A percentile compares a stretch with the other conserved stretches of the same genome.
Evolutionary conservation across 2,888 invertebrate species (phyloP).

Genomic region (Brachylomia viminalis): DNA sequence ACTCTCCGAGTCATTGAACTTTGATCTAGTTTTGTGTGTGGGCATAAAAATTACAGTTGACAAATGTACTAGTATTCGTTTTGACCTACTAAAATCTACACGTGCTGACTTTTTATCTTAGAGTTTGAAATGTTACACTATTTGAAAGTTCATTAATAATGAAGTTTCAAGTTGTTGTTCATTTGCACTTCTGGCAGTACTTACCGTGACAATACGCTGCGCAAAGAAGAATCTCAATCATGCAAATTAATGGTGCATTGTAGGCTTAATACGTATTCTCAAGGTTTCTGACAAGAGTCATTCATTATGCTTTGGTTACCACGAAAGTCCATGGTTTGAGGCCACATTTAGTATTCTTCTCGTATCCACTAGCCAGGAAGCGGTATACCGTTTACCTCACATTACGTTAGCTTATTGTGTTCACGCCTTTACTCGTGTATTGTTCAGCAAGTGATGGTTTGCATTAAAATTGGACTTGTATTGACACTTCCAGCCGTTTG

Average conservation of each 20-base stretch:
- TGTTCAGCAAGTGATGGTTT: slow-evolving; percentile 78
- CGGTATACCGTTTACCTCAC: slow-evolving; percentile 84
- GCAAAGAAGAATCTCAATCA: slow-evolving; percentile 35
- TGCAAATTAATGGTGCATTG: slow-evolving; percentile 45
- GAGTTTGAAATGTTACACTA: slow-evolving; percentile 54
- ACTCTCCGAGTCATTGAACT: slow-evolving; percentile 87
- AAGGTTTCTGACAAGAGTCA: slow-evolving; percentile 25
- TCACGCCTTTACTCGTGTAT: slow-evolving; percentile 74
- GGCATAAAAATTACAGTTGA: slow-evolving; percentile 81
- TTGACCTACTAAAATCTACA: slow-evolving; percentile 65
- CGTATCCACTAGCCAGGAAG: slow-evolving; percentile 80
- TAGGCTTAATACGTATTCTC: slow-evolving; percentile 24
- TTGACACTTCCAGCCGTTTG: slow-evolving; percentile 58
- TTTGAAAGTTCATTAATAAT: too few relatives aligned
- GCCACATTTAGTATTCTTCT: slow-evolving; percentile 80
- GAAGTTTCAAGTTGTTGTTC: too few relatives aligned
- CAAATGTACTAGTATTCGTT: slow-evolving; percentile 71
- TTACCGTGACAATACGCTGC: slow-evolving; percentile 27
- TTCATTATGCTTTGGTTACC: slow-evolving; percentile 43
- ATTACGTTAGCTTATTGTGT: slow-evolving; percentile 85
- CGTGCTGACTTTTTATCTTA: slow-evolving; percentile 63
- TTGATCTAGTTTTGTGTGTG: slow-evolving; percentile 85
- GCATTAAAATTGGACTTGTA: slow-evolving; percentile 78
- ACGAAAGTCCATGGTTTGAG: slow-evolving; percentile 71
- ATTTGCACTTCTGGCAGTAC: slow-evolving; percentile 39